These are phyloP conservation scores for Myotis vivesi DNA, from an alignment of 2,797 vertebrate genomes.

Conservation along the genomic window DNA sequence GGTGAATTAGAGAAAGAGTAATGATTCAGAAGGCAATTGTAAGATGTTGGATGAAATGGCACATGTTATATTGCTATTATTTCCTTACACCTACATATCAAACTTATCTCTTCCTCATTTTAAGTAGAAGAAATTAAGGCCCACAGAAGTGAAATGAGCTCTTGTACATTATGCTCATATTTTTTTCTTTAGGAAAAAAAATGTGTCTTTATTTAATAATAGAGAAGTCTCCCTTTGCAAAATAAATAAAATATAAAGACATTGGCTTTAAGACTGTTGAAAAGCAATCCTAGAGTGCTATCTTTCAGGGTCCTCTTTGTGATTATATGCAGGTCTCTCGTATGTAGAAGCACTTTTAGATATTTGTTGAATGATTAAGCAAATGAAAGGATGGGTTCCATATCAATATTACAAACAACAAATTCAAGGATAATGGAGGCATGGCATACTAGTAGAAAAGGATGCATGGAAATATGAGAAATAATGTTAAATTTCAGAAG, in stretches of 20 bases:
- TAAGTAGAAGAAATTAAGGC: background rate
- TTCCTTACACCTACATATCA: background rate
- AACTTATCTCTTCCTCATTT: background rate
- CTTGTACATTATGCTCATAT: background rate
- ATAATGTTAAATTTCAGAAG: background rate
- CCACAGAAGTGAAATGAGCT: background rate
- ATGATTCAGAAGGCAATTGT: background rate
- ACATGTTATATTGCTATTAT: background rate
- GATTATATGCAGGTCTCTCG: background rate
- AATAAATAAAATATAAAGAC: background rate
- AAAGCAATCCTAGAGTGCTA: background rate
- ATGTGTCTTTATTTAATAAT: background rate
- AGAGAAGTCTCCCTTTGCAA: background rate
- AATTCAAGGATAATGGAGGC: background rate
- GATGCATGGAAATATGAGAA: background rate
- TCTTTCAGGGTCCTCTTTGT: background rate
- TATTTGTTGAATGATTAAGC: slow-evolving; percentile 20
- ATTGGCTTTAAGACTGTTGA: background rate
- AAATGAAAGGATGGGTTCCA: background rate
- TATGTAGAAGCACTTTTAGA: background rate
- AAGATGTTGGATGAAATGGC: background rate
- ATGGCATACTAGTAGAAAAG: background rate
- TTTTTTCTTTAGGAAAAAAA: slow-evolving; percentile 18
- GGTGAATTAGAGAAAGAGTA: background rate
- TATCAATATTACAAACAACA: background rate